Evolutionary conservation across 2,113 vertebrate species (phyloP).

Genomic region (Ploceus nigricollis): DNA sequence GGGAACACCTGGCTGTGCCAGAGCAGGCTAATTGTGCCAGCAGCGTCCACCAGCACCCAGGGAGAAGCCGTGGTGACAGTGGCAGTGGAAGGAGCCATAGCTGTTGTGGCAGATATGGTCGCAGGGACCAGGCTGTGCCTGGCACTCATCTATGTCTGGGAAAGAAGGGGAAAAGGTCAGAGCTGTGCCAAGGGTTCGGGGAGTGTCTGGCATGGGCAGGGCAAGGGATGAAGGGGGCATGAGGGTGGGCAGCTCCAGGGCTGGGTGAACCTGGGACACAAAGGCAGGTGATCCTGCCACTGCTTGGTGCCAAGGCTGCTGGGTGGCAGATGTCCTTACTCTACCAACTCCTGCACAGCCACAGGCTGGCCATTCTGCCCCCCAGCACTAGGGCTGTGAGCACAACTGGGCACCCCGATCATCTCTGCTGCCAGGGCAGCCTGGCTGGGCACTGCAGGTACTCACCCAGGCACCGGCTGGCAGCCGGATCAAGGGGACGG

Average conservation of each 20-base stretch:
- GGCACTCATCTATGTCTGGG: constrained; percentile 50
- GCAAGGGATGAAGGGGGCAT: neutral
- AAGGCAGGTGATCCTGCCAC: neutral
- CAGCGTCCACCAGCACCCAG: neutral
- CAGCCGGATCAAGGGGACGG: neutral
- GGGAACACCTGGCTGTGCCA: neutral
- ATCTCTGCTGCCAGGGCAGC: neutral
- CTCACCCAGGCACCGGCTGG: constrained; percentile 38
- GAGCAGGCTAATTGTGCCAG: neutral
- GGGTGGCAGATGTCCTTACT: neutral
- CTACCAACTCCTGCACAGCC: neutral
- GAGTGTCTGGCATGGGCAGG: neutral
- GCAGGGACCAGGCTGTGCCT: neutral
- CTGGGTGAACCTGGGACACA: neutral
- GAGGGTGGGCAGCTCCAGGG: neutral
- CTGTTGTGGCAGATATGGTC: constrained; percentile 57
- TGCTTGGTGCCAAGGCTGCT: neutral
- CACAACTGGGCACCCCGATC: neutral
- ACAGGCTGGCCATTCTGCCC: neutral
- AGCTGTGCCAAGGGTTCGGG: neutral
- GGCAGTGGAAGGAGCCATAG: constrained; percentile 41
- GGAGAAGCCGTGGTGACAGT: constrained; percentile 3
- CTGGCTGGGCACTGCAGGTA: neutral
- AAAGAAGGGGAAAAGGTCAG: neutral
- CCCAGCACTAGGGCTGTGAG: neutral